Conservation (phyloP, 35 echinoderm and acorn worm species). For the Heliocidaris erythrogramma region DNA sequence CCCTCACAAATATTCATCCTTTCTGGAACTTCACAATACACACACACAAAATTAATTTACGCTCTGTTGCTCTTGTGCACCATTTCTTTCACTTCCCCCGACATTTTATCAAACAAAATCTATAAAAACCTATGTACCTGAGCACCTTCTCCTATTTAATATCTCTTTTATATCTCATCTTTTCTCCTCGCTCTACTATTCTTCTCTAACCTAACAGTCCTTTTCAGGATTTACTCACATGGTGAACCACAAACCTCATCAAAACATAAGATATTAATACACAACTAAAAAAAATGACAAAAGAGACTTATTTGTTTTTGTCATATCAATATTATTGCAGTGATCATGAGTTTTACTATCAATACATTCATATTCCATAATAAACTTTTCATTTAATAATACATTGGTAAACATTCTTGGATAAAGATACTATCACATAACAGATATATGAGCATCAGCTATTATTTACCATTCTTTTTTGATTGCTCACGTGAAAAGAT, state of each 20-base stretch:
- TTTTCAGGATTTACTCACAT: no score
- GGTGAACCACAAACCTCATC: no score
- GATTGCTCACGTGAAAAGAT: background rate
- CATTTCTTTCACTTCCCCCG: no score
- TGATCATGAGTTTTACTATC: background rate
- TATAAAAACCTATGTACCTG: no score
- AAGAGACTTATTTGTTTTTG: background rate
- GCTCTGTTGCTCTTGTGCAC: no score
- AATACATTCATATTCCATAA: background rate
- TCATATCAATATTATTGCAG: background rate
- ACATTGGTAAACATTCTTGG: background rate
- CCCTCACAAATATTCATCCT: no score
- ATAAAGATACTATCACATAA: constrained; percentile 5
- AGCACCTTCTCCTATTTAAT: background rate
- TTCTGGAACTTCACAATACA: no score
- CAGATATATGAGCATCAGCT: background rate
- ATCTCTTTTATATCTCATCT: no score
- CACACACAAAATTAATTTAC: no score
- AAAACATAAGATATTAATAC: background rate
- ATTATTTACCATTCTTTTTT: background rate
- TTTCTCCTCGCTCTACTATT: no score
- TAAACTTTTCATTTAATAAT: background rate
- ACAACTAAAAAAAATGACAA: background rate
- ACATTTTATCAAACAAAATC: no score
- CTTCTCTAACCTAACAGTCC: no score